Base-by-base conservation (phyloP, 2,797 vertebrate genomes). In the Tarsius wallacei region DNA sequence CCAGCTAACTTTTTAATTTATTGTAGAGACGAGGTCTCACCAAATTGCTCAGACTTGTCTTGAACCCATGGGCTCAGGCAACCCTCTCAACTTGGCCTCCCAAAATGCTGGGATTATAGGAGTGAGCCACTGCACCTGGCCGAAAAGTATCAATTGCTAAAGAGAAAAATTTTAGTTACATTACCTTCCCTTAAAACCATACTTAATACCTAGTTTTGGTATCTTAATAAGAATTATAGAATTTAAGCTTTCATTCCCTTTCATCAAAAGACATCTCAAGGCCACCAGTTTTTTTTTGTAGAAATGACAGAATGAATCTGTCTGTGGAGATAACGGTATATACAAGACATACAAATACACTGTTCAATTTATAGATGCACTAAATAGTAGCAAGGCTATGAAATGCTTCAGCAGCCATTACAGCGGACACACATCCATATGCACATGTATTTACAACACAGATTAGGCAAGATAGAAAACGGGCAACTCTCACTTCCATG, bases 381-480 rank as follows among this genome's bases (percentile, higher is more conserved):
- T 95, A 87, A 97, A 97, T 78, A 93, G 68, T 16, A 97, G 90
- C 70, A 96, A 96, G 86, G 82, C 94, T 81, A 96, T 76, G 88
- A 90, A 96, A 96, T 96, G 98, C 96, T 88, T 97, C 47, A 96
- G 95, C 63, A 98, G 98, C 95, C 68, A 55, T 96, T 55, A 87
- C 78, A 93, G 33, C 88, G 19, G 71, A 97, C 42, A 95, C 80
- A 94, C 85, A 97, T 87, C 88, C 90, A 97, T 74, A 91, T 61
- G 59, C 93, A 97, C 97, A 95, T 84, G 92, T 94, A 95, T 71
- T 97, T 98, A 94, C 10, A 76, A 94, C 82, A 97, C 47, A 97
- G 94, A 10, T 63, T 91, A 97, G 97, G 98, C 97, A 98, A 98
- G 98, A 97, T 91, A 98, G 98, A 95, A 95, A 97, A 98, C 21